phyloP scores from a whole-genome alignment of 2,888 invertebrate species.

The Limnephilus lunatus region DNA sequence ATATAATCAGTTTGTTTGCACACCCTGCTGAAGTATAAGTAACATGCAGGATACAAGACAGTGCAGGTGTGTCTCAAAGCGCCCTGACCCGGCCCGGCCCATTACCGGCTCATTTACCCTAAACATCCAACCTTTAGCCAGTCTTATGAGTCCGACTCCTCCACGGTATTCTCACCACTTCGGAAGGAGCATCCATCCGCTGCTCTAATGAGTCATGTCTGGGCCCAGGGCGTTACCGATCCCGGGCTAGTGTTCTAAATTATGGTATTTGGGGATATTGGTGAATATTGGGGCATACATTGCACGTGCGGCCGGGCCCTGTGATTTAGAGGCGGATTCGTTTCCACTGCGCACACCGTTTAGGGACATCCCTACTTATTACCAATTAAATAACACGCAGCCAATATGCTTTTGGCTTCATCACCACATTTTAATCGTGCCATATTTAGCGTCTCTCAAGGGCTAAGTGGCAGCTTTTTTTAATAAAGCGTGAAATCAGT shows the following conservation, averaged over 20 bases:
- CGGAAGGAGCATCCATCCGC: slow-evolving; percentile 40
- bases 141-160: slow-evolving; percentile 21
- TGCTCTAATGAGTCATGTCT: slow-evolving; percentile 46
- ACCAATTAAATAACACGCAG: not conserved
- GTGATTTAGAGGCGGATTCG: slow-evolving; percentile 44
- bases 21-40: not conserved
- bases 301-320: slow-evolving; percentile 56
- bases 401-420: slow-evolving; percentile 3
- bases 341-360: slow-evolving; percentile 34
- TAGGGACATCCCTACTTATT: slow-evolving; percentile 7
- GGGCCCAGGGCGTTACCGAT: slow-evolving; percentile 36
- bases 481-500: not conserved
- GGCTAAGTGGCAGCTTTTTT: not conserved
- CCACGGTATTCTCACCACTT: slow-evolving; percentile 31
- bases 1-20: not conserved
- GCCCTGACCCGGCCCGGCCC: slow-evolving; percentile 61
- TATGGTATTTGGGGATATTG: slow-evolving; percentile 55
- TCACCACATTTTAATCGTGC: not conserved
- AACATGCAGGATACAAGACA: not conserved
- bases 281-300: slow-evolving; percentile 53
- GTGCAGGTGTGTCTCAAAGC: slow-evolving; percentile 60
- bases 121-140: slow-evolving; percentile 51
- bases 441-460: not conserved
- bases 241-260: not conserved
- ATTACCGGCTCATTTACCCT: slow-evolving; percentile 64